Conservation (phyloP, 2,888 invertebrate genomes). For the Macaria liturata region DNA sequence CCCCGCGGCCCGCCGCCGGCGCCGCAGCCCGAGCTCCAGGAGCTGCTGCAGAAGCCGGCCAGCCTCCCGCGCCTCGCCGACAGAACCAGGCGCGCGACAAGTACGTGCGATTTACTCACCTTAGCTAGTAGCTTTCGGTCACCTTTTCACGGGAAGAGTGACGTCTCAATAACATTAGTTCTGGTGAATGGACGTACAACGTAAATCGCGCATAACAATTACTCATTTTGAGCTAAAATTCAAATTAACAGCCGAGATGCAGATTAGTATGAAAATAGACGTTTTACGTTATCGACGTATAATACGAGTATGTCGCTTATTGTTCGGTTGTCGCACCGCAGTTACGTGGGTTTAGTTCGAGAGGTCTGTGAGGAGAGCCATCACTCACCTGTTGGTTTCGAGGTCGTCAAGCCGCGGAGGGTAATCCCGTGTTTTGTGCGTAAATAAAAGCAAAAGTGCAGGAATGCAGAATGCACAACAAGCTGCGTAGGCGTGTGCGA, state of each 20-base stretch:
- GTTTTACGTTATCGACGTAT: conserved; percentile 32
- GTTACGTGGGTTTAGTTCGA: conserved; percentile 17
- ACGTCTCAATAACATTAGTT: conserved; percentile 66
- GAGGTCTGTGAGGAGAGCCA: conserved; percentile 6
- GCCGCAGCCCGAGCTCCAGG: conserved; percentile 69
- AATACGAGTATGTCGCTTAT: conserved; percentile 28
- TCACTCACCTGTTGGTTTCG: not conserved
- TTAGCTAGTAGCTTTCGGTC: conserved; percentile 42
- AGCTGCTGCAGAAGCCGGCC: conserved; percentile 66
- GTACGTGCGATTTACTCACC: conserved; percentile 55
- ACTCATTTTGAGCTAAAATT: conserved; percentile 47
- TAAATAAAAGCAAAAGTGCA: conserved; percentile 40
- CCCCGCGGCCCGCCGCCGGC: conserved; percentile 50
- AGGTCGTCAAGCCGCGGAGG: not conserved
- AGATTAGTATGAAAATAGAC: conserved; percentile 31
- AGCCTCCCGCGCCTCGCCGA: conserved; percentile 51
- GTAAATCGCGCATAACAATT: conserved; percentile 54
- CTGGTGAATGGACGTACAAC: conserved; percentile 57
- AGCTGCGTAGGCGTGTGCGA: conserved; percentile 5
- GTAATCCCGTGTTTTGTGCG: conserved; percentile 1
- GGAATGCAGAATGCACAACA: conserved; percentile 30
- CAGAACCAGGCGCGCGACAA: conserved; percentile 58
- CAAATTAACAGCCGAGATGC: conserved; percentile 35
- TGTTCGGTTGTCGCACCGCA: conserved; percentile 30
- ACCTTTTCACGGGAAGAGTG: conserved; percentile 45